phyloP scores from a whole-genome alignment of 2,797 vertebrate species.

The Telmatherina bonti region DNA sequence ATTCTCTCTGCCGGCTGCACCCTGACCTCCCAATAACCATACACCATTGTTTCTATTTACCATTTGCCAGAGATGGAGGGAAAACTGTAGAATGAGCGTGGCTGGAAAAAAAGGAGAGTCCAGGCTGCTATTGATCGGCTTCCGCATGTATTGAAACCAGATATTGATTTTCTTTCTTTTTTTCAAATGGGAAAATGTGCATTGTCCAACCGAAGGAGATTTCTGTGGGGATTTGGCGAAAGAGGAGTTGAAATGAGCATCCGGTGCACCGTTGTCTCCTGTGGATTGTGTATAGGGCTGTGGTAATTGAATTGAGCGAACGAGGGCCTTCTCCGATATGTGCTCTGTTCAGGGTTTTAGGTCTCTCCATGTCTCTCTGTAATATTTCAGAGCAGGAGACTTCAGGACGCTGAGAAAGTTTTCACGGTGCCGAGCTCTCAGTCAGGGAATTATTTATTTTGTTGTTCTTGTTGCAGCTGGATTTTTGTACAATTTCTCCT shows the following conservation, averaged over 20 bases:
- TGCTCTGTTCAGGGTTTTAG: conserved; percentile 70
- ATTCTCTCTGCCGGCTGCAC: conserved; percentile 73
- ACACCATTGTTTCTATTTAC: conserved; percentile 86
- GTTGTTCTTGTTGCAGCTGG: no score
- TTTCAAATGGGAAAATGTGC: conserved; percentile 86
- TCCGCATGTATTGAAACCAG: conserved; percentile 88
- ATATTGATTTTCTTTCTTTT: conserved; percentile 89
- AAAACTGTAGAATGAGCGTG: conserved; percentile 63
- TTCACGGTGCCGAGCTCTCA: conserved; percentile 21
- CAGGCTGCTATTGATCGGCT: conserved; percentile 79
- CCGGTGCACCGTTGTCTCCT: conserved; percentile 80
- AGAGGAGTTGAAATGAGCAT: conserved; percentile 86
- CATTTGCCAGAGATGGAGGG: conserved; percentile 74
- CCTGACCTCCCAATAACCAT: conserved; percentile 87
- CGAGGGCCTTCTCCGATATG: conserved; percentile 68
- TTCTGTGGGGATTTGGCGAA: conserved; percentile 87
- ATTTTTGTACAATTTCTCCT: no score
- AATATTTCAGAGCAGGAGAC: conserved; percentile 58
- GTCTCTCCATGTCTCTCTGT: conserved; percentile 53
- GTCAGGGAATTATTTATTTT: conserved; percentile 13
- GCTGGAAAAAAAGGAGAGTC: conserved; percentile 64
- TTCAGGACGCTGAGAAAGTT: conserved; percentile 47
- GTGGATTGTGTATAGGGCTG: conserved; percentile 82
- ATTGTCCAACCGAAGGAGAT: conserved; percentile 85
- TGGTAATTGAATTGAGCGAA: conserved; percentile 86